phyloP scores from a whole-genome alignment of 2,113 vertebrate genomes.

The Grammomys surdaster region DNA sequence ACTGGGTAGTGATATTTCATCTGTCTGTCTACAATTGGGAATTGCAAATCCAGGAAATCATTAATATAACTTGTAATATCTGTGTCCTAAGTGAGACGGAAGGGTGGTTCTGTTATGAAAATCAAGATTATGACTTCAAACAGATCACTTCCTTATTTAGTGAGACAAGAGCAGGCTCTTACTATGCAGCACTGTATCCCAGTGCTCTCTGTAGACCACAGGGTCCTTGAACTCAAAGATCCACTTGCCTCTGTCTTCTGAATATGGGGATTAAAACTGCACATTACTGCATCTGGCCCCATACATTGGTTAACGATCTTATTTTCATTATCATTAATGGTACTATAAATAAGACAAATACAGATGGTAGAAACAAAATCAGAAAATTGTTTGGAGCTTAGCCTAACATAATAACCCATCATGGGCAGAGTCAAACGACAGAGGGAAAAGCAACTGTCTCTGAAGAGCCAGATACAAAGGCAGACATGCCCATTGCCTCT shows the following conservation, averaged over 20 bases:
- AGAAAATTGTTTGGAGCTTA: not conserved
- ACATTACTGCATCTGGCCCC: no score
- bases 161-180: not conserved
- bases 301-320: not conserved
- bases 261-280: not conserved
- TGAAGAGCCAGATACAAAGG: not conserved
- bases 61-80: conserved; percentile 31
- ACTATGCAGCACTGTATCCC: not conserved
- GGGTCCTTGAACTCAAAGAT: no score
- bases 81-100: not conserved
- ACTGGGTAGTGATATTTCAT: conserved; percentile 3
- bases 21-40: not conserved
- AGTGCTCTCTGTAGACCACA: not conserved
- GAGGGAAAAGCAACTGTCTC: not conserved
- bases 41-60: conserved; percentile 32
- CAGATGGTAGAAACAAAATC: conserved; percentile 32
- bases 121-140: conserved; percentile 51
- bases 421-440: not conserved
- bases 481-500: not conserved
- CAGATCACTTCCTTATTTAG: not conserved
- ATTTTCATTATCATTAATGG: conserved; percentile 52
- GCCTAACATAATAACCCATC: not conserved
- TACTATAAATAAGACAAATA: conserved; percentile 27
- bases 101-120: conserved; percentile 30
- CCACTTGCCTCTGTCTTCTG: not conserved